Conservation (phyloP, 1,140 invertebrate species). For the Propsilocerus akamusi region DNA sequence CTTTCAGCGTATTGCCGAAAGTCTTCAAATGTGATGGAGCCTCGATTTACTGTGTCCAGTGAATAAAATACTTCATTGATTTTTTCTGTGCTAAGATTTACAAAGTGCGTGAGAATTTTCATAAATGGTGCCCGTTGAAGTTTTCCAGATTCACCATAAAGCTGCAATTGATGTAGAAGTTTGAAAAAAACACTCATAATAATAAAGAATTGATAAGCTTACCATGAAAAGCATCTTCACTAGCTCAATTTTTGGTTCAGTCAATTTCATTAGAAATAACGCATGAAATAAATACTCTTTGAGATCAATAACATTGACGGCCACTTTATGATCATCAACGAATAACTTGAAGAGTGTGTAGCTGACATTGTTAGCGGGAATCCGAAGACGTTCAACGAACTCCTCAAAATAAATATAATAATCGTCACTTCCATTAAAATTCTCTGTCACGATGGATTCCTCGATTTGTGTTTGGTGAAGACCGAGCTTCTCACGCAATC, state of each 20-base stretch:
- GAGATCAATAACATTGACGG: slow-evolving; percentile 11
- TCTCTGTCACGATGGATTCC: neutral
- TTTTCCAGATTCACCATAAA: slow-evolving; percentile 15
- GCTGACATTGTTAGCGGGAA: neutral
- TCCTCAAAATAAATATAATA: neutral
- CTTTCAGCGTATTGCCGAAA: neutral
- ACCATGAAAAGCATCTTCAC: slow-evolving; percentile 15
- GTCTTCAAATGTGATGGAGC: slow-evolving; percentile 14
- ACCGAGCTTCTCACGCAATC: slow-evolving; percentile 46
- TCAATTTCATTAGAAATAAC: slow-evolving; percentile 17
- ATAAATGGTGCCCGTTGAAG: slow-evolving; percentile 14
- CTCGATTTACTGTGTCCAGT: slow-evolving; percentile 14
- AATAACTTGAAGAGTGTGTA: neutral
- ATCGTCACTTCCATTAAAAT: neutral
- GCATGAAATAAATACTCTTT: slow-evolving; percentile 20
- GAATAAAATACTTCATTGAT: slow-evolving; percentile 14
- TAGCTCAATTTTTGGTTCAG: slow-evolving; percentile 16
- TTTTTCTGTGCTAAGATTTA: slow-evolving; percentile 15
- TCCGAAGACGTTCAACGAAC: neutral
- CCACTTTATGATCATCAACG: neutral
- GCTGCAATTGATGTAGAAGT: slow-evolving; percentile 7
- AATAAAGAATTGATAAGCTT: slow-evolving; percentile 5
- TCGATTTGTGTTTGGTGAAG: neutral
- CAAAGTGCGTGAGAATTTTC: slow-evolving; percentile 15
- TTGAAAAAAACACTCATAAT: neutral